Conservation (phyloP, 2,797 vertebrate genomes). For the Mormyrops attenuatus region DNA sequence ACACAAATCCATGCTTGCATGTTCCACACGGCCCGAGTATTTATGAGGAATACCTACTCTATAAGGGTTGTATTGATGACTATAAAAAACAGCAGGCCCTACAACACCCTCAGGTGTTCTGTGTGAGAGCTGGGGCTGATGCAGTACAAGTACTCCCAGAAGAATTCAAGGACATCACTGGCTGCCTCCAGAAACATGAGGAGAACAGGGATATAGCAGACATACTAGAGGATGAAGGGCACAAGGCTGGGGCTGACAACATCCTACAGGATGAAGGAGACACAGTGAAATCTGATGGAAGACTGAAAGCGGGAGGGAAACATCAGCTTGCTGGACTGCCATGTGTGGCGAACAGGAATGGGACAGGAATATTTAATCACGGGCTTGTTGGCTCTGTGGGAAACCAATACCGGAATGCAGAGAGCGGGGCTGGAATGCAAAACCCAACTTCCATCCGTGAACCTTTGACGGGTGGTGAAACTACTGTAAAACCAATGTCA, state of each 20-base stretch:
- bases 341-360: background rate
- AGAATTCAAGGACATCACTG: background rate
- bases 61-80: slow-evolving; percentile 38
- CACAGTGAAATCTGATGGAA: background rate
- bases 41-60: slow-evolving; percentile 55
- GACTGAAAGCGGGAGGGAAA: background rate
- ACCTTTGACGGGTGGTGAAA: no score
- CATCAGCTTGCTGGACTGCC: background rate
- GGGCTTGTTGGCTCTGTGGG: background rate
- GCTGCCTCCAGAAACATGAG: background rate
- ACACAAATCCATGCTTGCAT: slow-evolving; percentile 4
- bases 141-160: background rate
- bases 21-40: slow-evolving; percentile 31
- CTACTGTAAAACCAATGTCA: background rate
- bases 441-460: background rate
- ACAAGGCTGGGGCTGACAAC: background rate
- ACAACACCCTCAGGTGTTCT: background rate
- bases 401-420: background rate
- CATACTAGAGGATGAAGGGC: background rate
- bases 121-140: background rate
- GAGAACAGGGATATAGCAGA: background rate
- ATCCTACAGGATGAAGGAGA: background rate
- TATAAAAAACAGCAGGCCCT: slow-evolving; percentile 16
- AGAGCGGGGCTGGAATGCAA: background rate
- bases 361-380: background rate